These are phyloP conservation scores for Phrynocephalus forsythii DNA, from an alignment of 2,797 vertebrate species.

Conservation along the genomic window DNA sequence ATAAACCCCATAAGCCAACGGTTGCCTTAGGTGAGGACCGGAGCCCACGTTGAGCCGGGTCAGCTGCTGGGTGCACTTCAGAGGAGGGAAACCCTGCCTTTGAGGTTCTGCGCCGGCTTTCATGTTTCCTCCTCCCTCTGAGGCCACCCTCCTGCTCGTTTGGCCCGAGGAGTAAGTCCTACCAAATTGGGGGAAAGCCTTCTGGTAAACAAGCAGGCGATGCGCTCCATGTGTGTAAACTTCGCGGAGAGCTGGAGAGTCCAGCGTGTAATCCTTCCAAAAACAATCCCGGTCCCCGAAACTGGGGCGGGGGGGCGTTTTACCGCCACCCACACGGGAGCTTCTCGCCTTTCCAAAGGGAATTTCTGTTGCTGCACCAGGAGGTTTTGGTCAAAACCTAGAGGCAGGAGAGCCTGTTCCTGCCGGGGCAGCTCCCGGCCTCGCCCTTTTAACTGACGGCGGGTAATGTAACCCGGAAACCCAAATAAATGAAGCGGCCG, in stretches of 20 bases:
- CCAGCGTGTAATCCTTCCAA: neutral
- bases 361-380: too few relatives aligned
- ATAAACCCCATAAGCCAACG: too few relatives aligned
- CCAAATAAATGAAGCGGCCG: slow-evolving; percentile 79
- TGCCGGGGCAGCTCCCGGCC: too few relatives aligned
- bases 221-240: neutral
- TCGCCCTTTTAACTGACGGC: slow-evolving; percentile 67
- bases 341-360: neutral
- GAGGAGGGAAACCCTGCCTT: too few relatives aligned
- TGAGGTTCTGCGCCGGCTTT: too few relatives aligned
- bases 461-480: slow-evolving; percentile 65
- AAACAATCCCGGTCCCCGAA: neutral
- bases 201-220: neutral
- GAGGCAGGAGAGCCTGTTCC: too few relatives aligned
- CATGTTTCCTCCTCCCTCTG: neutral
- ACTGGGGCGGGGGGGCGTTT: too few relatives aligned
- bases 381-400: neutral
- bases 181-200: neutral
- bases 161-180: too few relatives aligned
- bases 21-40: neutral
- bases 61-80: neutral
- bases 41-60: neutral
- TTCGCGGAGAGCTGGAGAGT: neutral
- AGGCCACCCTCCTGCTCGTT: neutral
- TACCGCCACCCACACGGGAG: neutral